Base-by-base conservation (phyloP, 1,140 invertebrate species). In the Tyrophagus putrescentiae region DNA sequence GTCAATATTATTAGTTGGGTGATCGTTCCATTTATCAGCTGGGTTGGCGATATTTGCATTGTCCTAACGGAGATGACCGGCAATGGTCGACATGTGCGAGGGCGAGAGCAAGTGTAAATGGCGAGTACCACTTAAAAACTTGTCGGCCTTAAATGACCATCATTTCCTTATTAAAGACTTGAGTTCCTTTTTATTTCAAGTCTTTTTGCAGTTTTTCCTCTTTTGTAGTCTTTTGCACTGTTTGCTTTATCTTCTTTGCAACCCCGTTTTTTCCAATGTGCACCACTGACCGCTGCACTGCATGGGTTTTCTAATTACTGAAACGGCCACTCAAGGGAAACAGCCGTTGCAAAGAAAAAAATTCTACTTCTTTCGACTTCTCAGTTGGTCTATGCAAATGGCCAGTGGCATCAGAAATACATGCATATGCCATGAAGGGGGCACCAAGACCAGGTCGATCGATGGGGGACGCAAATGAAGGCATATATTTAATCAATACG, bases 361-460 rank as follows among this genome's bases (percentile, higher is more conserved):
- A n/a, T n/a, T n/a, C n/a, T n/a, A n/a, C n/a, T n/a, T n/a, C n/a
- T n/a, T n/a, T n/a, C n/a, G n/a, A n/a, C n/a, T n/a, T n/a, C n/a
- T n/a, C n/a, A n/a, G n/a, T n/a, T n/a, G n/a, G 36, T 39, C 36
- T 39, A 48, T 48, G 45, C 45, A 48, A 48, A 48, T 48, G 45
- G 45, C 18, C 45, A 18, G 13, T 39, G 36, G 36, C 36, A 13
- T 13, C 13, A 13, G 45, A n/a, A n/a, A n/a, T n/a, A n/a, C n/a
- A n/a, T n/a, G n/a, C n/a, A n/a, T n/a, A n/a, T n/a, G n/a, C n/a
- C n/a, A n/a, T n/a, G n/a, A 25, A 7, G 45, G 7, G 45, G 21
- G 7, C 45, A 18, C 21, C 45, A 25, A 21, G 45, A 29, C 31
- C 7, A 48, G 45, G 45, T 48, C 45, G 45, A 48, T 48, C 45